Evolutionary conservation across 2,888 invertebrate species (phyloP).

Genomic region (Acronicta psi): DNA sequence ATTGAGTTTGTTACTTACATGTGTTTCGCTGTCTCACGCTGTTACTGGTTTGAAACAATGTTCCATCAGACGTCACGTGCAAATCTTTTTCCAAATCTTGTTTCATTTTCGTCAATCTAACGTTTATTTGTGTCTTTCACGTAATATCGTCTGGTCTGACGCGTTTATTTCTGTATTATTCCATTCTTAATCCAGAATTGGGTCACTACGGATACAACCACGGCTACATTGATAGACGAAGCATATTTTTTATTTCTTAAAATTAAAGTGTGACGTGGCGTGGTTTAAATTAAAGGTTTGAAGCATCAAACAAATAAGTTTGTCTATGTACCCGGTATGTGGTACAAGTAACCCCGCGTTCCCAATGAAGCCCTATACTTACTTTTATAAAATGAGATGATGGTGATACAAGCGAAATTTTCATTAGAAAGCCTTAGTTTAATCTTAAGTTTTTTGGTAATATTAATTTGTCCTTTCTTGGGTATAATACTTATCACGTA

Average conservation of each 20-base stretch:
- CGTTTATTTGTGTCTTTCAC: not conserved
- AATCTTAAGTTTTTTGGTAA: no score
- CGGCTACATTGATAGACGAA: constrained; percentile 42
- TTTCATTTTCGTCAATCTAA: not conserved
- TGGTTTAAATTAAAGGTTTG: constrained; percentile 3
- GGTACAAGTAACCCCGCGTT: no score
- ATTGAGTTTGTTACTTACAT: no score
- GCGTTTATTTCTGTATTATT: constrained; percentile 25
- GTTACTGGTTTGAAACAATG: no score
- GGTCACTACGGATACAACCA: constrained; percentile 36
- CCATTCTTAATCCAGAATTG: constrained; percentile 46
- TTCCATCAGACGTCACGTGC: no score
- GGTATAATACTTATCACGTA: no score
- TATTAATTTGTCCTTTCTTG: no score
- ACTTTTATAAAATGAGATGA: no score
- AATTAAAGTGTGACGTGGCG: constrained; percentile 16
- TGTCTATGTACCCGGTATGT: not conserved
- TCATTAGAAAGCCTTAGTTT: no score
- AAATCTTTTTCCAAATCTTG: not conserved
- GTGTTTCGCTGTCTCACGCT: no score
- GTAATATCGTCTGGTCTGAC: constrained; percentile 7
- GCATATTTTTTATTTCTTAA: constrained; percentile 35
- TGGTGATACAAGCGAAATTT: no score
- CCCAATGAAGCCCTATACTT: no score
- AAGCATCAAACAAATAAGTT: constrained; percentile 6